Conservation (phyloP, 2,797 vertebrate species). For the Hypotaenidia philippensis region DNA sequence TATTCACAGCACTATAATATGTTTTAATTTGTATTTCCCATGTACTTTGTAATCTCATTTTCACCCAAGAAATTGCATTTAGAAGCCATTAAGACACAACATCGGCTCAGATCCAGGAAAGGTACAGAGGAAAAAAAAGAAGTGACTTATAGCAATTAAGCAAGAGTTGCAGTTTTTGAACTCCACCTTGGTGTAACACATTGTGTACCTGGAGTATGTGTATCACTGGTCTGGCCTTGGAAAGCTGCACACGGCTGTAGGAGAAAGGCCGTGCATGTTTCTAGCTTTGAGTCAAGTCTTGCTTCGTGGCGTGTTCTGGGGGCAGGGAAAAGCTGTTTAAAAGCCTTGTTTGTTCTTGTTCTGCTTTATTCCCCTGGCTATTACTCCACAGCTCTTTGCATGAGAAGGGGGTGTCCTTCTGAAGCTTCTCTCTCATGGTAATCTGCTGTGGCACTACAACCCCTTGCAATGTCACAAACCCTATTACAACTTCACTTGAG, state of each 20-base stretch:
- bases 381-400: neutral
- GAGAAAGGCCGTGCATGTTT: neutral
- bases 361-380: neutral
- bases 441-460: neutral
- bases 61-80: slow-evolving; percentile 16
- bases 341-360: neutral
- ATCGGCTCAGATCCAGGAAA: neutral
- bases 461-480: neutral
- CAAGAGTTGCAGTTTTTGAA: neutral
- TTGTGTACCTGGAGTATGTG: neutral
- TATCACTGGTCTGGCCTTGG: neutral
- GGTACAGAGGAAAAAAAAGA: neutral
- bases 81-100: neutral
- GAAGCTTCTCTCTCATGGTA: neutral
- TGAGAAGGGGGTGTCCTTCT: neutral
- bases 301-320: neutral
- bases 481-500: neutral
- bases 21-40: slow-evolving; percentile 9
- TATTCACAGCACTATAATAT: neutral
- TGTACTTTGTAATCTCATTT: slow-evolving; percentile 23
- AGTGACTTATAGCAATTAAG: neutral
- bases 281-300: neutral
- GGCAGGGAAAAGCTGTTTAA: neutral
- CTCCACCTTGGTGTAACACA: neutral
- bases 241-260: neutral